phyloP scores from a whole-genome alignment of 2,113 vertebrate species.

The Silurus meridionalis region DNA sequence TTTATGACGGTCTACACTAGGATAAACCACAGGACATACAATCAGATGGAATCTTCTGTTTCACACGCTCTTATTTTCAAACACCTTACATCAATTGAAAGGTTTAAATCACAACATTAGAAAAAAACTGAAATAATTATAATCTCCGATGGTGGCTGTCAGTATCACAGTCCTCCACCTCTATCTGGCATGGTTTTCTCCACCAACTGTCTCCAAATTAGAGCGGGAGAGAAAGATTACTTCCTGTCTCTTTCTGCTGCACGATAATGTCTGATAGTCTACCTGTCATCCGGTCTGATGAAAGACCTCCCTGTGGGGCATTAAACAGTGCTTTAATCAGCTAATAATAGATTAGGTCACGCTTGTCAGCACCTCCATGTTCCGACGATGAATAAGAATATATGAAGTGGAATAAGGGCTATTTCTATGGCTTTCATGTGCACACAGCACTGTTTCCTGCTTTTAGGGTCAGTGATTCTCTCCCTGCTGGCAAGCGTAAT shows the following conservation, averaged over 20 bases:
- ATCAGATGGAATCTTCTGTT: neutral
- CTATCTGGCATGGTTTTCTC: conserved; percentile 32
- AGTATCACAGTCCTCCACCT: neutral
- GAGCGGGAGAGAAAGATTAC: conserved; percentile 60
- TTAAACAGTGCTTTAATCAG: conserved; percentile 73
- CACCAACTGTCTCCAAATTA: conserved; percentile 60
- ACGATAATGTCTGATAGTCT: conserved; percentile 67
- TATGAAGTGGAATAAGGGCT: conserved; percentile 21
- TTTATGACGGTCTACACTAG: neutral
- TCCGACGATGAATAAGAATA: conserved; percentile 63
- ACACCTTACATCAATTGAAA: neutral
- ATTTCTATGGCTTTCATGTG: conserved; percentile 10
- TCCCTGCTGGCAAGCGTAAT: neutral
- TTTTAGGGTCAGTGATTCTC: neutral
- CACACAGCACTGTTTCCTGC: neutral
- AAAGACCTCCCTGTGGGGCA: conserved; percentile 73
- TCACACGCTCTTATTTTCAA: neutral
- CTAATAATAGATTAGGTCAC: conserved; percentile 78
- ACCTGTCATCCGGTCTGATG: conserved; percentile 72
- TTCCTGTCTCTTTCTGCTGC: conserved; percentile 54
- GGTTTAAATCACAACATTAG: neutral
- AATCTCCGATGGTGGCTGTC: neutral
- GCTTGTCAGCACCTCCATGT: conserved; percentile 72
- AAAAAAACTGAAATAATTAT: neutral
- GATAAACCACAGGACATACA: neutral